Evolutionary conservation across 2,797 vertebrate species (phyloP), one percentile per base, ranked within the genome.

Genomic region (Babyrousa celebensis): DNA sequence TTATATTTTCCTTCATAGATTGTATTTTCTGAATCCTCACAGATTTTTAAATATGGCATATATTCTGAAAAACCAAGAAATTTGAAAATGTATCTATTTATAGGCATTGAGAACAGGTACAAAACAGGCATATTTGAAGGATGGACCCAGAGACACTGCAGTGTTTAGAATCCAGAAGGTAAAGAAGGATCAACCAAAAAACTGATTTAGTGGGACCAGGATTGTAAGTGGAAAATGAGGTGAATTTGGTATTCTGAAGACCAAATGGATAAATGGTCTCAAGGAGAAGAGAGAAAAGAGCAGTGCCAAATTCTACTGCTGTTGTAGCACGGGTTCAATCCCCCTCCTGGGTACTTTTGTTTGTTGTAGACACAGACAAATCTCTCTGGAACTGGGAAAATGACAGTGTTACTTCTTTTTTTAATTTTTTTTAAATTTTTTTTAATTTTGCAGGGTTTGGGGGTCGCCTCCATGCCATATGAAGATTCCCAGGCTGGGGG

Each of bases 21-120:
- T 88, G 20, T 56, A 65, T 65, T 94, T 94, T 88, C 68, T 94
- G 15, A 88, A 80, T 80, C 54, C 27, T 82, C 11, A 80, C 18
- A 54, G 36, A 58, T n/a, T 25, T 25, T 16, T 65, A 82, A 60
- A 65, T 25, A 27, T 87, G n/a, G 5, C 15, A 3, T 88, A 60
- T 79, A 21, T 70, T 21, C 48, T 21, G 5, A 84, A 65, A 56
- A 85, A 14, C 25, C 68, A 67, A 79, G 12, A 84, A 70, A 29
- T 3, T 11, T 70, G 16, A 80, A 60, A n/a, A 27, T 9, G 2
- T 62, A 36, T 56, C 60, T 71, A 74, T 56, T 10, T 82, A 12
- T 56, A 43, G 7, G 20, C 40, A 62, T 3, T 43, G 5, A 68
- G 1, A 11, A 27, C 27, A 54, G 18, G 4, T 32, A 74, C 12